These are phyloP conservation scores for Orthosia cruda DNA, from an alignment of 2,888 invertebrate species.

Conservation along the genomic window DNA sequence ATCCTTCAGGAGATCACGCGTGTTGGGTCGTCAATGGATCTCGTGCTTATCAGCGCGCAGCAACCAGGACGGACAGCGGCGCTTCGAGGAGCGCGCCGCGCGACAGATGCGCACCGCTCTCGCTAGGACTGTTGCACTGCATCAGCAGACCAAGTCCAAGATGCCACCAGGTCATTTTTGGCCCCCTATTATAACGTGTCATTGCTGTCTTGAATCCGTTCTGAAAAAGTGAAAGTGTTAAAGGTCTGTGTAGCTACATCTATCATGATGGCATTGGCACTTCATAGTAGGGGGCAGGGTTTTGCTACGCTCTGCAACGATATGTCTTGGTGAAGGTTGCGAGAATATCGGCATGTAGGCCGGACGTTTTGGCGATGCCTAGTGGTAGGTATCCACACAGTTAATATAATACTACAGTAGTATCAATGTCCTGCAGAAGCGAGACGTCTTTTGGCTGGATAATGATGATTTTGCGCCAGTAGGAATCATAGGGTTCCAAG, in stretches of 20 bases:
- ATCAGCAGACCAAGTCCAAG: slow-evolving; percentile 73
- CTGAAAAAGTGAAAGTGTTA: too few species aligned
- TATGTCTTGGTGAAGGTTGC: too few species aligned
- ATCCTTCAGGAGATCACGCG: slow-evolving; percentile 77
- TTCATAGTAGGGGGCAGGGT: too few species aligned
- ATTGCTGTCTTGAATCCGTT: too few species aligned
- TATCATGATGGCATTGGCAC: too few species aligned
- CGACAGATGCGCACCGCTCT: slow-evolving; percentile 93
- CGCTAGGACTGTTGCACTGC: slow-evolving; percentile 84
- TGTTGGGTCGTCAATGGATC: slow-evolving; percentile 94
- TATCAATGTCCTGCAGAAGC: background rate
- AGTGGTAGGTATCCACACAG: too few species aligned
- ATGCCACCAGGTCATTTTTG: slow-evolving; percentile 79
- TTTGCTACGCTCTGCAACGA: too few species aligned
- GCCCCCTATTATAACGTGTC: too few species aligned
- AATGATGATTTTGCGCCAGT: background rate
- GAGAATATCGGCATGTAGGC: background rate
- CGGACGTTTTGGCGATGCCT: background rate
- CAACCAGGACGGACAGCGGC: slow-evolving; percentile 97
- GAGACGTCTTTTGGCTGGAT: background rate
- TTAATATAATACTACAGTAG: too few species aligned
- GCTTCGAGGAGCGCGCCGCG: slow-evolving; percentile 95
- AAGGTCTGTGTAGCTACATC: too few species aligned
- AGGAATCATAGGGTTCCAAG: background rate
- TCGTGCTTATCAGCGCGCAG: slow-evolving; percentile 95